Percentiles rank a stretch among this genome's conserved stretches.
Conservation (phyloP, 2,113 vertebrate genomes). For the Scartelaos histophorus region DNA sequence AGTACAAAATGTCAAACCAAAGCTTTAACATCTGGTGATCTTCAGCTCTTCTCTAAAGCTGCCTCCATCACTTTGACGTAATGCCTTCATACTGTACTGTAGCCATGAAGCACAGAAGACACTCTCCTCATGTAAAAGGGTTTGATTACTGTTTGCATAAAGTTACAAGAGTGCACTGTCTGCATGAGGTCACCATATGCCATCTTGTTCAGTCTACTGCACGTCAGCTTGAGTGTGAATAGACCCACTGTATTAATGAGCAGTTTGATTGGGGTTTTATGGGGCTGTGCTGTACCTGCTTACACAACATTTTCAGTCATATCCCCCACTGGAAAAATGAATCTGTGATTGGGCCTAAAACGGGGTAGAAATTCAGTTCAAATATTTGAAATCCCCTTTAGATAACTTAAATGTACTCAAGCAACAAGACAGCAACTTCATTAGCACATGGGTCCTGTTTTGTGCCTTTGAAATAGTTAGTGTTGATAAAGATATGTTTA, state of each 20-base stretch:
- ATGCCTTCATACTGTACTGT: neutral
- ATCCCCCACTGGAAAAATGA: slow-evolving; percentile 49
- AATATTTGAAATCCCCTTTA: slow-evolving; percentile 35
- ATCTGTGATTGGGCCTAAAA: slow-evolving; percentile 49
- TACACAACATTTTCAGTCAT: slow-evolving; percentile 61
- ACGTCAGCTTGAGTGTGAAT: slow-evolving; percentile 27
- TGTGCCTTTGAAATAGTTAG: no score
- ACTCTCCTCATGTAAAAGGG: neutral
- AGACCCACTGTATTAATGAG: slow-evolving; percentile 55
- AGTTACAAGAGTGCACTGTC: neutral
- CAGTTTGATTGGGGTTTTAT: slow-evolving; percentile 57
- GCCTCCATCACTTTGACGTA: neutral
- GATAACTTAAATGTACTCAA: neutral
- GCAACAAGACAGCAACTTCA: neutral
- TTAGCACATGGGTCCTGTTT: no score
- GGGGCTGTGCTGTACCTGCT: slow-evolving; percentile 43
- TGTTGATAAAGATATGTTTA: no score
- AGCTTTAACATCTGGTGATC: slow-evolving; percentile 31
- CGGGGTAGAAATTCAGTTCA: slow-evolving; percentile 41
- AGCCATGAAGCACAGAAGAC: neutral
- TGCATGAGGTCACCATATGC: slow-evolving; percentile 20
- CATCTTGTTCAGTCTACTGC: slow-evolving; percentile 6
- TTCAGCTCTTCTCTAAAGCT: neutral
- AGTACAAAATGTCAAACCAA: slow-evolving; percentile 24
- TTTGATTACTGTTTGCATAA: slow-evolving; percentile 1